Conservation (phyloP, 2,113 vertebrate genomes). For the Xenopus borealis region DNA sequence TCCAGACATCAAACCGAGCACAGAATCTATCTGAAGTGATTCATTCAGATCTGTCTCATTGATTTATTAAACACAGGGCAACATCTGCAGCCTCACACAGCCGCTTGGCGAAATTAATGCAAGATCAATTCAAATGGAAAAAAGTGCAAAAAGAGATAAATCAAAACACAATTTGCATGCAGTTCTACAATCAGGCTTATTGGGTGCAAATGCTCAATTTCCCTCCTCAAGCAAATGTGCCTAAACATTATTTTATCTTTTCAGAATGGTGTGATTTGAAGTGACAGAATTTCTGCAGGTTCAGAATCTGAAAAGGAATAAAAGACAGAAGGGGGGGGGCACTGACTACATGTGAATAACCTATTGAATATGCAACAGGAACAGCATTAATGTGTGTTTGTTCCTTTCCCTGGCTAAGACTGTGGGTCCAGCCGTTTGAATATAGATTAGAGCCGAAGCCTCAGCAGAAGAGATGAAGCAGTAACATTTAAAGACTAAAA, state of each 20-base stretch:
- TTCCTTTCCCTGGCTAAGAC: background rate
- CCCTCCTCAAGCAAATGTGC: constrained; percentile 70
- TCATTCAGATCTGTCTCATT: constrained; percentile 85
- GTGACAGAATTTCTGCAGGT: constrained; percentile 71
- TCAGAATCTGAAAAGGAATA: constrained; percentile 63
- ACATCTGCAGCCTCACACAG: constrained; percentile 81
- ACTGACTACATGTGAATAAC: constrained; percentile 45
- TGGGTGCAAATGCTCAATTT: constrained; percentile 74
- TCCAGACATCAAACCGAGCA: constrained; percentile 83
- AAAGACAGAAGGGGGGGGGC: background rate
- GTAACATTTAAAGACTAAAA: background rate
- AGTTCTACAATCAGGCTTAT: constrained; percentile 77
- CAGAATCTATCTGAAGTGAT: constrained; percentile 85
- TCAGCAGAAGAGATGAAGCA: background rate
- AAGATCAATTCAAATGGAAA: constrained; percentile 85
- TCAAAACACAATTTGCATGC: constrained; percentile 82
- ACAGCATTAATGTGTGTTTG: constrained; percentile 68
- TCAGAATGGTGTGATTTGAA: constrained; percentile 70
- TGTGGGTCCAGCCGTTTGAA: background rate
- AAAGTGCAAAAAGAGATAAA: constrained; percentile 81
- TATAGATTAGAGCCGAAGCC: background rate
- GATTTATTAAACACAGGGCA: constrained; percentile 85
- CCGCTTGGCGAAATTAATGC: constrained; percentile 78
- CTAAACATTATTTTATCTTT: constrained; percentile 71
- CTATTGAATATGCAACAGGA: constrained; percentile 70